These are phyloP conservation scores for Polylopha cassiicola DNA, from an alignment of 2,888 invertebrate genomes.

Conservation along the genomic window DNA sequence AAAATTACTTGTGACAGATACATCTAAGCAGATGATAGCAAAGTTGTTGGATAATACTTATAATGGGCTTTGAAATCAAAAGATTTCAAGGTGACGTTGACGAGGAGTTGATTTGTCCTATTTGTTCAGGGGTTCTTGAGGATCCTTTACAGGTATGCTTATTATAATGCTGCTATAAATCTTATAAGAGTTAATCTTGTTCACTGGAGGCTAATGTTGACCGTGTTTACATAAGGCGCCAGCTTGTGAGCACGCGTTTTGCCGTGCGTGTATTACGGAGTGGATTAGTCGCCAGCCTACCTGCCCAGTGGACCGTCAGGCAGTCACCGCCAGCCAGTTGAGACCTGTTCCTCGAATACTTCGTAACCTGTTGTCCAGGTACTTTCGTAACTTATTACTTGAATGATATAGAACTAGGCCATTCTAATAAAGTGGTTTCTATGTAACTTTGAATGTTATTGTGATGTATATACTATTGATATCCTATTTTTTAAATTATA, in stretches of 20 bases:
- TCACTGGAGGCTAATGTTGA: slow-evolving; percentile 11
- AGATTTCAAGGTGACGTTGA: slow-evolving; percentile 97
- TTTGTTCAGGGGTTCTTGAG: slow-evolving; percentile 96
- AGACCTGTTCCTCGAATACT: slow-evolving; percentile 95
- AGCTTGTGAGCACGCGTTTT: slow-evolving; percentile 97
- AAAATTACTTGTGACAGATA: slow-evolving; percentile 5
- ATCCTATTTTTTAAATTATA: too few relatives aligned
- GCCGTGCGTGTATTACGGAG: slow-evolving; percentile 94
- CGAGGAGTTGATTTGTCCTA: slow-evolving; percentile 97
- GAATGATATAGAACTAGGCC: slow-evolving; percentile 19
- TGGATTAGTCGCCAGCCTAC: slow-evolving; percentile 96
- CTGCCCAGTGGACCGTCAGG: slow-evolving; percentile 95
- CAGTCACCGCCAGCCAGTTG: slow-evolving; percentile 91
- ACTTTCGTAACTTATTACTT: slow-evolving; percentile 35
- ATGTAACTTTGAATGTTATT: too few relatives aligned
- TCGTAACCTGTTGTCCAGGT: slow-evolving; percentile 92
- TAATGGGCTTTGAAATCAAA: slow-evolving; percentile 96
- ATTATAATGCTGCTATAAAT: slow-evolving; percentile 9
- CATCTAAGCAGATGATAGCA: slow-evolving; percentile 41
- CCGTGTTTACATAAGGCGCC: slow-evolving; percentile 82
- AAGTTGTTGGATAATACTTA: slow-evolving; percentile 39
- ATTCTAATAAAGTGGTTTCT: slow-evolving; percentile 10
- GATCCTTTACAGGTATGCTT: slow-evolving; percentile 92
- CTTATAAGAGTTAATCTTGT: slow-evolving; percentile 7
- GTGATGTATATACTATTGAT: too few relatives aligned